Evolutionary conservation across 2,888 invertebrate species (phyloP), one percentile per base, ranked within the genome.

Genomic region (Actias luna): DNA sequence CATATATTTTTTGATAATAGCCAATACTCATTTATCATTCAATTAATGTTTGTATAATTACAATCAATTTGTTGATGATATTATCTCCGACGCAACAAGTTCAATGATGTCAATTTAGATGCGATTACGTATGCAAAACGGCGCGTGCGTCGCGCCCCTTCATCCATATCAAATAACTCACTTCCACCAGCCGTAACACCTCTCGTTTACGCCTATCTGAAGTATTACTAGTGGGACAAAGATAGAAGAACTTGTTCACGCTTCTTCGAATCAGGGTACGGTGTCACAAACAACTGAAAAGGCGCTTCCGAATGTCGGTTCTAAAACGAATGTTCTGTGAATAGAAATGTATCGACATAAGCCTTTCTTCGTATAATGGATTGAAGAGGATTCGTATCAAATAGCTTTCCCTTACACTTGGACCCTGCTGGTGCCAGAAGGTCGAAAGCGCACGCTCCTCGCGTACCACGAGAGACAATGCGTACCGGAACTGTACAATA

Each of bases 201-300:
- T 88, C 86, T 77, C 79, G 42, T 70, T 87, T 77, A 52, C 74
- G 77, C 89, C 33, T 39, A 2, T 39, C 42, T 14, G 18, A 61
- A 60, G 8, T 36, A 0, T 61, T 65, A 69, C 68, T 63, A 5
- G 77, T 50, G 58, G 59, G 77, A 87, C 61, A 77, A 76, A 71
- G 83, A 88, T 73, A 74, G 63, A 75, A 68, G 68, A 87, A 82
- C 76, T 88, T 80, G 85, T 89, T 87, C 87, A 87, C 71, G 71
- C 70, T 74, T 80, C 80, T 73, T 70, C 74, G 73, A 90, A 87
- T 83, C 89, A 88, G 88, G 90, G 89, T 87, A 90, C 79, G 87
- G 90, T 91, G 92, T 91, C 92, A 92, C 88, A 85, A 88, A 88
- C 90, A 88, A 89, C 92, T 89, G 89, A 90, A 89, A 89, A 91